These are phyloP conservation scores for Euplagia quadripunctaria DNA, from an alignment of 2,888 invertebrate genomes.

Conservation along the genomic window DNA sequence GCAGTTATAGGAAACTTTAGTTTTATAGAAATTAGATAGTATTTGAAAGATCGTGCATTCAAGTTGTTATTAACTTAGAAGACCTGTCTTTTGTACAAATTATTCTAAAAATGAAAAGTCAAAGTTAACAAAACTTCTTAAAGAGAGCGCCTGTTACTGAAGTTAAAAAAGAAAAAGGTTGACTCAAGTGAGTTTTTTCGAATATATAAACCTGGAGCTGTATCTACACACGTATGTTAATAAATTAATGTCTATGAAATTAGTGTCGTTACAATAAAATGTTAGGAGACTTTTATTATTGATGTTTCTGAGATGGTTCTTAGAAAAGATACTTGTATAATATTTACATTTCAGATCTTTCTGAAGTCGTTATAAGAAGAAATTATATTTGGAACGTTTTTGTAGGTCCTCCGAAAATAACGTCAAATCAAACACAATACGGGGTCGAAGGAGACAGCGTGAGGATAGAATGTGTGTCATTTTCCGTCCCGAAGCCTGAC, in stretches of 20 bases:
- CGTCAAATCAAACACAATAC: constrained; percentile 94
- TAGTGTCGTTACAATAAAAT: too few species aligned
- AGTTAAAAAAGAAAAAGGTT: background rate
- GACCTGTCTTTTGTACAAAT: constrained; percentile 8
- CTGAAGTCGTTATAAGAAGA: background rate
- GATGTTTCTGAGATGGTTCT: too few species aligned
- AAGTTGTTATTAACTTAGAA: constrained; percentile 32
- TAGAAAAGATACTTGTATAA: too few species aligned
- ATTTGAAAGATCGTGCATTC: constrained; percentile 31
- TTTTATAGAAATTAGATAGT: constrained; percentile 50
- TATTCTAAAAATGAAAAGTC: constrained; percentile 10
- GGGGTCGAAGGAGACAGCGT: constrained; percentile 93
- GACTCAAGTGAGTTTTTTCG: too few species aligned
- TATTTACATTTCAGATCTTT: too few species aligned
- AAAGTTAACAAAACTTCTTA: constrained; percentile 4
- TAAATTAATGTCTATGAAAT: too few species aligned
- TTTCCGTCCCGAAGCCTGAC: constrained; percentile 96
- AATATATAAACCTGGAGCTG: too few species aligned
- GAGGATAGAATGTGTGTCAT: constrained; percentile 95
- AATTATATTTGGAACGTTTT: constrained; percentile 29
- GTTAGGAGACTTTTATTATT: too few species aligned
- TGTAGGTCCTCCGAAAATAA: constrained; percentile 92
- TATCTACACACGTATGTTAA: too few species aligned
- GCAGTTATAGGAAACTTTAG: constrained; percentile 39
- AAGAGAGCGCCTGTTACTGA: background rate